Evolutionary conservation across 2,888 invertebrate species (phyloP).

Genomic region (Pinctada fucata): DNA sequence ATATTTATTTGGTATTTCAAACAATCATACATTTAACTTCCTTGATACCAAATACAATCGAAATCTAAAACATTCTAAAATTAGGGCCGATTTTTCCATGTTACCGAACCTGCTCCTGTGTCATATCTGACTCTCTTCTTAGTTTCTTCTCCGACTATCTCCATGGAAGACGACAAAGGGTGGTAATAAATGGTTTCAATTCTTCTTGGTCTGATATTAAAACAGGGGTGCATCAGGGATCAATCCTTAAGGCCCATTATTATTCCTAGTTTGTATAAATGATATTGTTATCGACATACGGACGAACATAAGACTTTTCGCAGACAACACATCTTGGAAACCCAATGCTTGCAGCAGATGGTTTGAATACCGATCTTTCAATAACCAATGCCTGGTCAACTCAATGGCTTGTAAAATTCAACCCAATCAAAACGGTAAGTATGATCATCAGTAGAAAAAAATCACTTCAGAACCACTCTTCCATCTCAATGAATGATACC

Average conservation of each 20-base stretch:
- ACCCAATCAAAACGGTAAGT: constrained; percentile 11
- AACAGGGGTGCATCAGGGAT: constrained; percentile 20
- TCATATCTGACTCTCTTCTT: background rate
- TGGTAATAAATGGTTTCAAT: background rate
- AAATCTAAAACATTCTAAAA: no score
- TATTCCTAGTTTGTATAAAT: background rate
- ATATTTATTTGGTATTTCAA: no score
- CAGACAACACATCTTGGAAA: background rate
- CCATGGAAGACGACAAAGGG: background rate
- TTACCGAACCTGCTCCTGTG: background rate
- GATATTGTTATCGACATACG: background rate
- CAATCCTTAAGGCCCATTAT: constrained; percentile 19
- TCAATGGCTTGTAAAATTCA: background rate
- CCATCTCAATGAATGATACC: no score
- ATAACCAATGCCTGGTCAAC: background rate
- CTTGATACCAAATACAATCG: no score
- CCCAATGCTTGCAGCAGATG: no score
- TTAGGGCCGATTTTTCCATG: no score
- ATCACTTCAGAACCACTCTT: background rate
- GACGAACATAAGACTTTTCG: constrained; percentile 27
- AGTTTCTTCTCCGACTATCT: constrained; percentile 11
- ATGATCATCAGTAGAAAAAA: background rate
- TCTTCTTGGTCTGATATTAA: background rate
- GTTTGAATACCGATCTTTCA: background rate
- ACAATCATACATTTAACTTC: no score